These are phyloP conservation scores for Hypomecis atomaria DNA, from an alignment of 2,888 invertebrate species.

Conservation along the genomic window DNA sequence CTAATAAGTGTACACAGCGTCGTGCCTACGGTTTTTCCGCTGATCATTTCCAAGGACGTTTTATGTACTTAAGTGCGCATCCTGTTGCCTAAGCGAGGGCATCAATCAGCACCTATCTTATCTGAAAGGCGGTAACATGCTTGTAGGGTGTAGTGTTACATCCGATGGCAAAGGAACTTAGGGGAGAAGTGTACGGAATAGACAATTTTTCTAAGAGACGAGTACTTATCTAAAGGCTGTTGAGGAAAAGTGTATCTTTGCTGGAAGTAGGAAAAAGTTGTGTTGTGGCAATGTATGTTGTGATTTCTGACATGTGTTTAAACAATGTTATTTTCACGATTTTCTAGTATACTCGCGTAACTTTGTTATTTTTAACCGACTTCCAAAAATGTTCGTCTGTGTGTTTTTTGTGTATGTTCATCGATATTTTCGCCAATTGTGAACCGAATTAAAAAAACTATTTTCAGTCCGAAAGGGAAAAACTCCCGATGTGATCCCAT, in stretches of 20 bases:
- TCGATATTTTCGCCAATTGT: too few species aligned
- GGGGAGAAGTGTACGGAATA: conserved; percentile 17
- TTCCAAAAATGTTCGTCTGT: too few species aligned
- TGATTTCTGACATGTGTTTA: too few species aligned
- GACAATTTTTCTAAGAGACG: conserved; percentile 3
- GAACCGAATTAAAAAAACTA: too few species aligned
- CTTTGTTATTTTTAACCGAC: too few species aligned
- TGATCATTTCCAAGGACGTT: conserved; percentile 40
- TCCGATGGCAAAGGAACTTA: conserved; percentile 15
- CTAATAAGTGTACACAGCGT: background rate
- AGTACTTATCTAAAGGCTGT: conserved; percentile 10
- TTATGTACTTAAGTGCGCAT: conserved; percentile 33
- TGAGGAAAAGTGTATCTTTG: background rate
- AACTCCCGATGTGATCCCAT: too few species aligned
- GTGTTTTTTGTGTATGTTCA: too few species aligned
- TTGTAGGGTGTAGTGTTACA: conserved; percentile 27
- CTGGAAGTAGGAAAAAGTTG: background rate
- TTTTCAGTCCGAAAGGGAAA: too few species aligned
- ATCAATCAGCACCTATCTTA: conserved; percentile 62
- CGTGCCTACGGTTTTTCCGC: conserved; percentile 25
- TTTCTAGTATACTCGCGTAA: too few species aligned
- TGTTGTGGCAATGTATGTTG: background rate
- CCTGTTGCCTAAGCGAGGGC: conserved; percentile 48
- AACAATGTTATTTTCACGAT: too few species aligned
- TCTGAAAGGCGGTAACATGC: conserved; percentile 40